These are phyloP conservation scores for Etheostoma nigrum DNA, from an alignment of 2,797 vertebrate species.

Conservation along the genomic window DNA sequence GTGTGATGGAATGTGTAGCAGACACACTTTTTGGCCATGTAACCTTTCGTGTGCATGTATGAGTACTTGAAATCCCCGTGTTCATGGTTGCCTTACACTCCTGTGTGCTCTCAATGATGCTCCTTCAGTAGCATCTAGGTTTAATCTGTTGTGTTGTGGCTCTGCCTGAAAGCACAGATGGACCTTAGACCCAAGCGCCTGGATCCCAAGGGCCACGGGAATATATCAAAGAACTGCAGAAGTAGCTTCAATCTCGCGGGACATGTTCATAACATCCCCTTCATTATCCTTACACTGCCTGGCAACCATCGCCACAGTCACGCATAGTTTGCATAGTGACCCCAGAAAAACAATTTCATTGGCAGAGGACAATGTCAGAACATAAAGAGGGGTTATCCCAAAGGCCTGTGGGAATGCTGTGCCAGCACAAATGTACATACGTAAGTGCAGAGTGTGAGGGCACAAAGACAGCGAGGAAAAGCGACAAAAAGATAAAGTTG, in stretches of 20 bases:
- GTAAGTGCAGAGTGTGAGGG: slow-evolving; percentile 45
- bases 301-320: slow-evolving; percentile 58
- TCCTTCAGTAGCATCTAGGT: slow-evolving; percentile 57
- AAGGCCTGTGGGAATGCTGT: slow-evolving; percentile 65
- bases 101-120: slow-evolving; percentile 51
- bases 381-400: slow-evolving; percentile 62
- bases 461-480: slow-evolving; percentile 28
- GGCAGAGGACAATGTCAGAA: slow-evolving; percentile 57
- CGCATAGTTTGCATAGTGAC: slow-evolving; percentile 61
- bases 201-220: slow-evolving; percentile 58
- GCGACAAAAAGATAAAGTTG: slow-evolving; percentile 26
- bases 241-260: slow-evolving; percentile 62
- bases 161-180: slow-evolving; percentile 61
- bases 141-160: slow-evolving; percentile 56
- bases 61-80: slow-evolving; percentile 26
- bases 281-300: slow-evolving; percentile 62
- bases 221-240: slow-evolving; percentile 63
- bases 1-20: slow-evolving; percentile 12
- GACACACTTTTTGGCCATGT: slow-evolving; percentile 11
- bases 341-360: slow-evolving; percentile 58
- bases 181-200: slow-evolving; percentile 47
- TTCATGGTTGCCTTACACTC: slow-evolving; percentile 36
- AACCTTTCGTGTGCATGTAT: slow-evolving; percentile 14
- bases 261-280: slow-evolving; percentile 64
- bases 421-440: slow-evolving; percentile 54